Evolutionary conservation across 2,888 invertebrate species (phyloP), one percentile per base, ranked within the genome.

Genomic region (Troglohyphantes excavatus): DNA sequence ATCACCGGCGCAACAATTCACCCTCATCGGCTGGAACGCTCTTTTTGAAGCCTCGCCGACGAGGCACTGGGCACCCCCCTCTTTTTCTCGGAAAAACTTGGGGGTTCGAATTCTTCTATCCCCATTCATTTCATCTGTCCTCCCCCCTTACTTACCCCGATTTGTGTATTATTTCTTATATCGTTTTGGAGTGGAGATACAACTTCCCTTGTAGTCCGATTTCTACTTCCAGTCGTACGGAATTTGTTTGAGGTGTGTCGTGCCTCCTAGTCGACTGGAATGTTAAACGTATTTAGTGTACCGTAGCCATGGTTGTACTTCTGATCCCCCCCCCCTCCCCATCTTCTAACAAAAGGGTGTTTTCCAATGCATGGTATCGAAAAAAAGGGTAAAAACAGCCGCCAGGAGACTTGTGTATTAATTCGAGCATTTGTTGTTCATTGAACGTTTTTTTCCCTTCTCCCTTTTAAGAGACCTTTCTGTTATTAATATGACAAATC

Each of bases 31-130:
- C n/a, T n/a, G 23, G 19, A 78, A 27, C 43, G 72, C 68, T 61
- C 86, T 79, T 79, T 86, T 79, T 61, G 72, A 65, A 46, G 63
- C 79, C 46, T 79, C 70, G 85, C 86, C 86, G 78, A 70, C 86
- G 79, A 46, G 26, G 39, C 11, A 26, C 53, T 19, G 33, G 26
- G 39, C 11, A 26, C 53, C 29, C 76, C 76, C 63, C 29, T 39
- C 43, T 27, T 21, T 13, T 72, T 73, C 59, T 43, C 59, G 9
- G 23, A 21, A 53, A 59, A 61, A 70, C 19, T 39, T 19, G 33
- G 29, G 46, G 27, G 46, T 19, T 23, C 43, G 72, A 72, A 72
- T 63, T 21, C 82, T 29, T n/a, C 23, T 11, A n/a, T 59, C 72
- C 26, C 63, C 73, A 21, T 27, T 61, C 9, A 33, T n/a, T 43